Evolutionary conservation across 1,140 invertebrate genomes (phyloP).

Genomic region (Copidosoma floridanum): DNA sequence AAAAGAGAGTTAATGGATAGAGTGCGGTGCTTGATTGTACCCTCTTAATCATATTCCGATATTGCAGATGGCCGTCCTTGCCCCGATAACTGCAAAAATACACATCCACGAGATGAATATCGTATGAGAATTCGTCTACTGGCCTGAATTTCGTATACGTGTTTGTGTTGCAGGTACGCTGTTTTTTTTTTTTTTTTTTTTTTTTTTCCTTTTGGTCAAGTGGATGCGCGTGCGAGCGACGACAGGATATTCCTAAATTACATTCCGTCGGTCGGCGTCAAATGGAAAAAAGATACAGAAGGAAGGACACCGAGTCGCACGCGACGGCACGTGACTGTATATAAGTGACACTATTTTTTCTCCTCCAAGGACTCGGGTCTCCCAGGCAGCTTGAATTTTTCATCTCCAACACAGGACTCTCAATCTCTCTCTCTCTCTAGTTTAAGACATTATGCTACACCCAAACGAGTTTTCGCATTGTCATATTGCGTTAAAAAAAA

Average conservation of each 20-base stretch:
- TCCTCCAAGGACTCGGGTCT: too few relatives aligned
- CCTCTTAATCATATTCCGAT: too few relatives aligned
- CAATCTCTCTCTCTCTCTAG: too few relatives aligned
- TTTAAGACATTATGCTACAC: too few relatives aligned
- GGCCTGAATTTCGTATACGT: conserved; percentile 11
- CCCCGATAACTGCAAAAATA: too few relatives aligned
- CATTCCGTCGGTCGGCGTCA: not conserved
- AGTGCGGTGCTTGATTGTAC: too few relatives aligned
- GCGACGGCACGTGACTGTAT: not conserved
- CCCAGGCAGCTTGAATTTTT: not conserved
- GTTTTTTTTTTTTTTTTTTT: not conserved
- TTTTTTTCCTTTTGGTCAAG: not conserved
- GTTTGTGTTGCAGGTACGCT: too few relatives aligned
- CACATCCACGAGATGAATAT: conserved; percentile 3
- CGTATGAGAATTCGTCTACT: conserved; percentile 1
- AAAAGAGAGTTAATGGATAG: too few relatives aligned
- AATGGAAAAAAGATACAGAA: not conserved
- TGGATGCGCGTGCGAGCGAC: not conserved
- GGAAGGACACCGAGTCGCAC: not conserved
- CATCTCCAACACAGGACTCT: too few relatives aligned
- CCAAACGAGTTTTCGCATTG: too few relatives aligned
- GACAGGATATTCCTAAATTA: conserved; percentile 21
- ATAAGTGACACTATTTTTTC: too few relatives aligned
- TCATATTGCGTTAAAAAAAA: too few relatives aligned
- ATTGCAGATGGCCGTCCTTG: not conserved